These are phyloP conservation scores for Struthio camelus DNA, from an alignment of 2,113 vertebrate species.

Conservation along the genomic window DNA sequence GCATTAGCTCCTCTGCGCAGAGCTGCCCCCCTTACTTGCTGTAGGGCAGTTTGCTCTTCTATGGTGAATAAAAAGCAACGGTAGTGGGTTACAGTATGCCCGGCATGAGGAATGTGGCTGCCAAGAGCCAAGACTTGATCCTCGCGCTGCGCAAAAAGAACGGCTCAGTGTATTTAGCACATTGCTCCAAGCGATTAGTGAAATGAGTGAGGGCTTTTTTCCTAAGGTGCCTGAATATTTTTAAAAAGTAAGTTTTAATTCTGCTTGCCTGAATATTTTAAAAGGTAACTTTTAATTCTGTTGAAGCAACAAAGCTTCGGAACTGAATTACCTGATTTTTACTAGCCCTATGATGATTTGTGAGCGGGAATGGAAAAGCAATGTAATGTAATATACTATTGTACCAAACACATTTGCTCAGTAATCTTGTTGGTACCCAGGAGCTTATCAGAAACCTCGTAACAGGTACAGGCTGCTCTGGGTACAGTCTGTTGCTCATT, in stretches of 20 bases:
- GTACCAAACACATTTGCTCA: background rate
- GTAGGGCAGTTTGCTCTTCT: background rate
- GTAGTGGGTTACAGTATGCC: constrained; percentile 24
- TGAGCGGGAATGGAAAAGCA: constrained; percentile 3
- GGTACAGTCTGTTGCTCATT: background rate
- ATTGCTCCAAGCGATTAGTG: constrained; percentile 36
- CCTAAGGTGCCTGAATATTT: background rate
- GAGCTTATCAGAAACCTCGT: constrained; percentile 3
- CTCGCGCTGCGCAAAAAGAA: constrained; percentile 26
- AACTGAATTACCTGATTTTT: background rate
- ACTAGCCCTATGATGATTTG: background rate
- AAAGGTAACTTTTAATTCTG: background rate
- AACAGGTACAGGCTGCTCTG: background rate
- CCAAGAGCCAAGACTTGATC: constrained; percentile 39
- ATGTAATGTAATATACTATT: background rate
- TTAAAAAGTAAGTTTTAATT: background rate
- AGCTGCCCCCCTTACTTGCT: background rate
- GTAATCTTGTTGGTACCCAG: constrained; percentile 14
- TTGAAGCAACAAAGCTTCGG: background rate
- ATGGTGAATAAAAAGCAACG: background rate
- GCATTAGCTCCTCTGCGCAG: background rate
- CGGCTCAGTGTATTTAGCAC: background rate
- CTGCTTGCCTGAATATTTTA: background rate
- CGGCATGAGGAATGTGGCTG: constrained; percentile 9
- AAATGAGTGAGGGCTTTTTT: background rate